A percentile compares a stretch with the other conserved stretches of the same genome.
Evolutionary conservation across 2,113 vertebrate species (phyloP).

Genomic region (Ancistrus triradiatus): DNA sequence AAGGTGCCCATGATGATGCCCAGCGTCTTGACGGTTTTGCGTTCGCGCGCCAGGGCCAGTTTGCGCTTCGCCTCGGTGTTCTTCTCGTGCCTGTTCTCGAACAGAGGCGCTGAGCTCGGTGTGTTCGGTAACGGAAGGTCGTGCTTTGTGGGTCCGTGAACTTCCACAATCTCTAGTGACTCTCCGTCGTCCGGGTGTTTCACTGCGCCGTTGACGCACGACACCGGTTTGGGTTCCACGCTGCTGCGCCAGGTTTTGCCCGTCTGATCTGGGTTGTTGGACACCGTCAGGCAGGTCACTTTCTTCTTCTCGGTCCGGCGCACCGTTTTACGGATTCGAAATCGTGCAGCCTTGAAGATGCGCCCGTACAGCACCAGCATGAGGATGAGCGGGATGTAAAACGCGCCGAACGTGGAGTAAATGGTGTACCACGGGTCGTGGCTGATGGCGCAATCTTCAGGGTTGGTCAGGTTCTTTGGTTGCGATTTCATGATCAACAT

Average conservation of each 20-base stretch:
- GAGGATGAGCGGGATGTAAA: constrained; percentile 89
- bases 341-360: constrained; percentile 91
- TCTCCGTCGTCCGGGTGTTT: constrained; percentile 77
- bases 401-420: constrained; percentile 94
- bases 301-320: constrained; percentile 83
- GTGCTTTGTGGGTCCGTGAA: constrained; percentile 74
- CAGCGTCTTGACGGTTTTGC: constrained; percentile 94
- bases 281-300: constrained; percentile 67
- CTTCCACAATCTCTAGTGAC: constrained; percentile 85
- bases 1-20: constrained; percentile 98
- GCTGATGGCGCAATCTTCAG: constrained; percentile 85
- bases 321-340: constrained; percentile 89
- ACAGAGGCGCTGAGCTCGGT: constrained; percentile 59
- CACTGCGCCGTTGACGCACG: constrained; percentile 78
- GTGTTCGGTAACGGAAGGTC: constrained; percentile 79
- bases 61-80: constrained; percentile 84
- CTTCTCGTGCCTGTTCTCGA: constrained; percentile 80
- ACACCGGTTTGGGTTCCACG: constrained; percentile 66
- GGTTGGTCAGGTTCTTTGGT: constrained; percentile 77
- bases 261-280: constrained; percentile 59
- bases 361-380: constrained; percentile 94
- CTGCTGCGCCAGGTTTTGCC: constrained; percentile 73
- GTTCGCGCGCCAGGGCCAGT: constrained; percentile 87
- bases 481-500: constrained; percentile 83
- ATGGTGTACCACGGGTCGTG: constrained; percentile 95